These are phyloP conservation scores for Gambusia affinis DNA, from an alignment of 2,113 vertebrate species.

Conservation along the genomic window DNA sequence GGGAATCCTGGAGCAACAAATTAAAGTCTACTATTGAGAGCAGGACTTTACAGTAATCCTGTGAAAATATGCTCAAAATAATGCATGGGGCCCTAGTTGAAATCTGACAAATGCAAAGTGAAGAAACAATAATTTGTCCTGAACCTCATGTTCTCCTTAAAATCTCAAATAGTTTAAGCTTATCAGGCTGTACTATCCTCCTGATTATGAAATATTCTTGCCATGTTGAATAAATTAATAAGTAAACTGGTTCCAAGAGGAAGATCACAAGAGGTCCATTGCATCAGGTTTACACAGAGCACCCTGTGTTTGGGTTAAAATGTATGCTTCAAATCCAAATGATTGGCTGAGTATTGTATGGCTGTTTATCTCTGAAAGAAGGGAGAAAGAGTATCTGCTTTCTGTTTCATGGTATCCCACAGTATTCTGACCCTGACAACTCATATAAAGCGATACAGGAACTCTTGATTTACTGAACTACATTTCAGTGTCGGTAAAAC, in stretches of 20 bases:
- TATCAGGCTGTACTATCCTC: neutral
- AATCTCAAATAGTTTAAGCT: neutral
- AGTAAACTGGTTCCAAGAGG: neutral
- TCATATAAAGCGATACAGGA: neutral
- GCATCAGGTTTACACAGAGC: neutral
- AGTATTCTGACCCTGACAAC: neutral
- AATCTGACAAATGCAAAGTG: constrained; percentile 11
- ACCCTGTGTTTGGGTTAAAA: neutral
- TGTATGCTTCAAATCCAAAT: neutral
- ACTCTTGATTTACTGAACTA: constrained; percentile 16
- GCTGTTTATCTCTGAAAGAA: neutral
- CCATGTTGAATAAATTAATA: neutral
- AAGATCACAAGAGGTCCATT: neutral
- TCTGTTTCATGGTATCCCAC: neutral
- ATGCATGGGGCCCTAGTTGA: neutral
- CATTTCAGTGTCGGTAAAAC: neutral
- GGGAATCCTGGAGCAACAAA: neutral
- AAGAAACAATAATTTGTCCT: neutral
- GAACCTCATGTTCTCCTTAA: neutral
- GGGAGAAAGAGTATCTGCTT: neutral
- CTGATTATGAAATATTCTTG: neutral
- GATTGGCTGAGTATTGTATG: neutral
- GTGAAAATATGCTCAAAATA: neutral
- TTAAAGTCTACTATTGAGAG: neutral
- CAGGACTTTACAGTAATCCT: neutral